Percentiles rank a stretch among this genome's conserved stretches.
phyloP scores from a whole-genome alignment of 2,888 invertebrate species.

The Ectobius pallidus region DNA sequence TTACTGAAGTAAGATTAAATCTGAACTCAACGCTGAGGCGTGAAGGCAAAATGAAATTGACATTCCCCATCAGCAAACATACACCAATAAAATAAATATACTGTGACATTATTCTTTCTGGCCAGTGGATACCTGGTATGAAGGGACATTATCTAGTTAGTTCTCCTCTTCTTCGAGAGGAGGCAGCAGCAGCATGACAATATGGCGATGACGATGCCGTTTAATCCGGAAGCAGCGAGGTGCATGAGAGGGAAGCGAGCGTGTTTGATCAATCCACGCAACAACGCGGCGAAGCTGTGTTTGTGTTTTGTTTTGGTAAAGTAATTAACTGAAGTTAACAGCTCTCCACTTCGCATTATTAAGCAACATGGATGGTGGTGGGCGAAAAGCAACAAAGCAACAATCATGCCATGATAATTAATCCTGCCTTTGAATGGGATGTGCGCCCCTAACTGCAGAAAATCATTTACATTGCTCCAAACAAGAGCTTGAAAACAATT shows the following conservation, averaged over 20 bases:
- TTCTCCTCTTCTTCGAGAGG: constrained; percentile 2
- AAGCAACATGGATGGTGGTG: too few relatives aligned
- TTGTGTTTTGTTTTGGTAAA: constrained; percentile 18
- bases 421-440: constrained; percentile 3
- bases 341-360: constrained; percentile 8
- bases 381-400: background rate
- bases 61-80: too few relatives aligned
- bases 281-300: too few relatives aligned
- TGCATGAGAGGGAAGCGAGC: constrained; percentile 4
- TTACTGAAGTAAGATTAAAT: too few relatives aligned
- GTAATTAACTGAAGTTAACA: constrained; percentile 14
- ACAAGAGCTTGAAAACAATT: background rate
- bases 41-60: too few relatives aligned
- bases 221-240: constrained; percentile 16
- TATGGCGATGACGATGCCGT: constrained; percentile 1
- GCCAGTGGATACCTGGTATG: background rate
- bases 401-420: constrained; percentile 5
- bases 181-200: background rate
- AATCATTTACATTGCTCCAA: constrained; percentile 10
- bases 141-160: constrained; percentile 9
- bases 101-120: too few relatives aligned
- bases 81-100: too few relatives aligned
- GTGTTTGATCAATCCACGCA: constrained; percentile 11
- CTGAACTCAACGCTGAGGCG: too few relatives aligned
- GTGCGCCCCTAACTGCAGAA: background rate